phyloP scores from a whole-genome alignment of 2,888 invertebrate genomes.

The Lathronympha strigana region DNA sequence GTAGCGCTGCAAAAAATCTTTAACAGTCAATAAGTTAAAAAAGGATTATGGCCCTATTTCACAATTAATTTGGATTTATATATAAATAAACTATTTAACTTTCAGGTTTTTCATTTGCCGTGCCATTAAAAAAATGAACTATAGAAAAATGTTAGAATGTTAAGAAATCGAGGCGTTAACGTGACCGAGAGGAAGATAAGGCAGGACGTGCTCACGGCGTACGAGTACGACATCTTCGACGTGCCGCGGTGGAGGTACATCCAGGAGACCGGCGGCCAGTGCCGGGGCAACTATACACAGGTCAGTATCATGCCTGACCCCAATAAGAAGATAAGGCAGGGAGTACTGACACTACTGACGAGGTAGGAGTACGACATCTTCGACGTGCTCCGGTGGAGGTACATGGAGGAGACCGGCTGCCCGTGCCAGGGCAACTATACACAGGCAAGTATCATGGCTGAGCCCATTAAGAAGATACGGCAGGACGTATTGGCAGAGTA shows the following conservation, averaged over 20 bases:
- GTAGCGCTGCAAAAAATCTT: too few relatives aligned
- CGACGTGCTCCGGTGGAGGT: too few relatives aligned
- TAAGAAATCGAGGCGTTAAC: constrained; percentile 59
- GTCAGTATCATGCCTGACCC: constrained; percentile 12
- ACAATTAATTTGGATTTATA: neutral
- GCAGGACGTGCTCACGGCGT: constrained; percentile 43
- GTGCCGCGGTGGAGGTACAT: constrained; percentile 27
- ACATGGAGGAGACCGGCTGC: too few relatives aligned
- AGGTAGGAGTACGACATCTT: too few relatives aligned
- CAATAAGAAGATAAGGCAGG: too few relatives aligned
- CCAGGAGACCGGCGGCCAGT: constrained; percentile 58
- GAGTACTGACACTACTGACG: too few relatives aligned
- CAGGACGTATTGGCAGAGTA: too few relatives aligned
- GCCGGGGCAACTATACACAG: constrained; percentile 51
- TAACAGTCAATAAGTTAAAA: too few relatives aligned
- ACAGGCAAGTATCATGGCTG: too few relatives aligned
- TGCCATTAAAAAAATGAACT: constrained; percentile 42
- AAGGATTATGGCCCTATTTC: too few relatives aligned
- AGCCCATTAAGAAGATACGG: too few relatives aligned
- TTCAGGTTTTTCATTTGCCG: constrained; percentile 19
- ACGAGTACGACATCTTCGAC: constrained; percentile 22
- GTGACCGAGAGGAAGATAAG: constrained; percentile 54
- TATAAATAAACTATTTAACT: neutral
- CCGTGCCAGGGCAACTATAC: too few relatives aligned
- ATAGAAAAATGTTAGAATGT: constrained; percentile 61